Conservation (phyloP, 2,888 invertebrate genomes). For the Microchrysa polita region DNA sequence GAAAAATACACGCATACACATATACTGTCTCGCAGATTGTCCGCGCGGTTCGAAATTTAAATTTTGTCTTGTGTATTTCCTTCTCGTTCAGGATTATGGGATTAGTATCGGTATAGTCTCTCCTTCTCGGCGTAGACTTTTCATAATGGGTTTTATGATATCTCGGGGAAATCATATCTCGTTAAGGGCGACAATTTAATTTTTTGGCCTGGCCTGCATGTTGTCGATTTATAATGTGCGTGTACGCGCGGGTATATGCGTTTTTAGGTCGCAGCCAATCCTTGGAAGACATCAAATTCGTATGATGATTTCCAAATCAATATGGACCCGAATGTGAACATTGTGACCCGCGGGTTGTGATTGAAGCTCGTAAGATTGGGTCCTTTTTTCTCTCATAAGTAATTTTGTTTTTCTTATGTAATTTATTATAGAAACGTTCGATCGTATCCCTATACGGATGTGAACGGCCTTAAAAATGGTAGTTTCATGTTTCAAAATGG, state of each 20-base stretch:
- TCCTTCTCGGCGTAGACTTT: conserved; percentile 11
- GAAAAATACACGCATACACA: conserved; percentile 14
- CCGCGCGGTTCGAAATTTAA: conserved; percentile 32
- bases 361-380: too few relatives aligned
- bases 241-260: conserved; percentile 23
- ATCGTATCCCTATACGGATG: too few relatives aligned
- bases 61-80: background rate
- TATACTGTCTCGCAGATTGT: background rate
- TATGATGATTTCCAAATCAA: conserved; percentile 1
- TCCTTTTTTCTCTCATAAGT: too few relatives aligned
- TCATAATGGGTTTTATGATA: conserved; percentile 27
- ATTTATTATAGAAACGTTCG: too few relatives aligned
- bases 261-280: background rate
- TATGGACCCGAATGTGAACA: too few relatives aligned
- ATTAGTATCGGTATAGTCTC: background rate
- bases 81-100: conserved; percentile 5
- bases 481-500: too few relatives aligned
- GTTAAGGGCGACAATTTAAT: conserved; percentile 19
- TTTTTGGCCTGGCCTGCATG: conserved; percentile 16
- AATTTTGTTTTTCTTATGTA: too few relatives aligned
- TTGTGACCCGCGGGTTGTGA: too few relatives aligned
- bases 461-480: too few relatives aligned
- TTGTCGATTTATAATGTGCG: conserved; percentile 13
- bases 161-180: conserved; percentile 25
- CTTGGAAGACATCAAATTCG: conserved; percentile 19